Evolutionary conservation across 2,113 vertebrate genomes (phyloP).

Genomic region (Platycercus adscitus): DNA sequence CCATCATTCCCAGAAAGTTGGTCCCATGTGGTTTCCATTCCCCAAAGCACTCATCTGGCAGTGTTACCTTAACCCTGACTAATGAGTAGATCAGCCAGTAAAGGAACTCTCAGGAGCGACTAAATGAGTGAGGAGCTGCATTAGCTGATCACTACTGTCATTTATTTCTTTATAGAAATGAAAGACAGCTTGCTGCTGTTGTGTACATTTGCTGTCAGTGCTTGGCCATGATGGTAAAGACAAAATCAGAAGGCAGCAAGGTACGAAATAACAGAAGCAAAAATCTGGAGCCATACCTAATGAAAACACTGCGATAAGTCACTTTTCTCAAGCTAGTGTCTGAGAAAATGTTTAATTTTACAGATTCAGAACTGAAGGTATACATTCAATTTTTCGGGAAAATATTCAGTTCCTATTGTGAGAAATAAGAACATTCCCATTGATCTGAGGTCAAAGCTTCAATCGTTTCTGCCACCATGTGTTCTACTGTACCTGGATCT

Average conservation of each 20-base stretch:
- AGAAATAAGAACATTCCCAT: not conserved
- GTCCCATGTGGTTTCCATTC: not conserved
- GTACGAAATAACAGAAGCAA: not conserved
- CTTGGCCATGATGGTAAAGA: not conserved
- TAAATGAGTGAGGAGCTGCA: not conserved
- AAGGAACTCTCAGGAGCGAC: not conserved
- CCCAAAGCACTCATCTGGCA: not conserved
- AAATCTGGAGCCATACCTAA: not conserved
- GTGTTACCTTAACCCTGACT: not conserved
- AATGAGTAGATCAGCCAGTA: slow-evolving; percentile 4
- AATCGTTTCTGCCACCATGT: not conserved
- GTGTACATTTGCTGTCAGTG: not conserved
- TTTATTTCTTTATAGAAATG: slow-evolving; percentile 29
- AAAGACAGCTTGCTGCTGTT: not conserved
- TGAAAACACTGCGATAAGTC: not conserved
- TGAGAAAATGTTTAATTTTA: not conserved
- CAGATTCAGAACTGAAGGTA: not conserved
- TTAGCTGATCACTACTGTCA: not conserved
- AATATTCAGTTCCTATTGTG: not conserved
- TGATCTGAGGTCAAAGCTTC: not conserved
- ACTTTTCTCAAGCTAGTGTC: not conserved
- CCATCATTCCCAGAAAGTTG: not conserved
- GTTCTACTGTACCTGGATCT: not conserved
- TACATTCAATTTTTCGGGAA: not conserved
- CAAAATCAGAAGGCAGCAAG: not conserved